Evolutionary conservation across 2,888 invertebrate species (phyloP).

Genomic region (Dione vanillae): DNA sequence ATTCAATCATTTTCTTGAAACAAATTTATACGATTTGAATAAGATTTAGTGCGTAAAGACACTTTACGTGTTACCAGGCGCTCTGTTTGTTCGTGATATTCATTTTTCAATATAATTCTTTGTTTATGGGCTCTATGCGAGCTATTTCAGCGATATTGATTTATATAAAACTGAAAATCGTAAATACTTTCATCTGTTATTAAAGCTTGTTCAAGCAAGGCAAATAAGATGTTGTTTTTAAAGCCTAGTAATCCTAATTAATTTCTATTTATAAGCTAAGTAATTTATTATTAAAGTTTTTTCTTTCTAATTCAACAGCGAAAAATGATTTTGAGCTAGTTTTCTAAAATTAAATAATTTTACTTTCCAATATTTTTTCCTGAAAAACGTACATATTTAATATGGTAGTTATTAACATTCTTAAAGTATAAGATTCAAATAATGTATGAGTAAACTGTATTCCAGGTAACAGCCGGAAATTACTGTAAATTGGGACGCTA

Average conservation of each 20-base stretch:
- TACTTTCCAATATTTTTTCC: too few relatives aligned
- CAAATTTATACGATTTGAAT: background rate
- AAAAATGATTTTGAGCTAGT: background rate
- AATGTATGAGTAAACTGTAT: too few relatives aligned
- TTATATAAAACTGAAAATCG: constrained; percentile 7
- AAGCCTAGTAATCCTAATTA: constrained; percentile 5
- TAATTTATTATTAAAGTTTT: constrained; percentile 1
- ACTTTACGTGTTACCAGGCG: background rate
- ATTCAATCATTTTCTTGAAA: background rate
- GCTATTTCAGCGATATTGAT: constrained; percentile 6
- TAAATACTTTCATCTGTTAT: constrained; percentile 4
- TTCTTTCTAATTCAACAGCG: background rate
- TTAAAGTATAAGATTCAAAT: too few relatives aligned
- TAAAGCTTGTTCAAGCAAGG: background rate
- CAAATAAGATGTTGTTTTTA: background rate
- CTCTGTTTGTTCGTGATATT: constrained; percentile 4
- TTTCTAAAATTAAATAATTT: too few relatives aligned
- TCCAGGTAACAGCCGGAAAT: too few relatives aligned
- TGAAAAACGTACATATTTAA: too few relatives aligned
- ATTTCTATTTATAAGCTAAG: background rate
- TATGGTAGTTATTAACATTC: too few relatives aligned
- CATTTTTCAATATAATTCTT: constrained; percentile 17
- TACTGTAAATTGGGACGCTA: too few relatives aligned
- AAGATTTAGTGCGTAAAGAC: background rate
- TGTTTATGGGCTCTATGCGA: constrained; percentile 13